Conservation (phyloP, 2,888 invertebrate genomes). For the Harpalus rufipes region DNA sequence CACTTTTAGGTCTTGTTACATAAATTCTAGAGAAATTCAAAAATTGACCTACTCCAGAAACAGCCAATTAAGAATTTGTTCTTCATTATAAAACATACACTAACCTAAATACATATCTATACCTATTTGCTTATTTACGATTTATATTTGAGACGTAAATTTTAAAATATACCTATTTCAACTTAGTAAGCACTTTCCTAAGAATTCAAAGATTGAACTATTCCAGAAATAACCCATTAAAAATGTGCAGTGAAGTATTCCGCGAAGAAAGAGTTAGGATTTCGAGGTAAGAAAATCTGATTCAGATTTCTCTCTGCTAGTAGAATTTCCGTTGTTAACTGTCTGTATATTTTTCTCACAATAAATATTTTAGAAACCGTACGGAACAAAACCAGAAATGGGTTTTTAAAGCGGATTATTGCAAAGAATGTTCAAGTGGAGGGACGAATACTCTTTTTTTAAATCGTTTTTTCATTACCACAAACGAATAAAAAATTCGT, state of each 20-base stretch:
- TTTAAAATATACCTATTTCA: background rate
- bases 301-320: conserved; percentile 1
- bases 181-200: background rate
- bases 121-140: too few species aligned
- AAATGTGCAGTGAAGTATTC: conserved; percentile 36
- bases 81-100: too few species aligned
- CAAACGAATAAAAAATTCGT: conserved; percentile 61
- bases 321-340: conserved; percentile 38
- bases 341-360: conserved; percentile 44
- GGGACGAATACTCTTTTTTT: conserved; percentile 48
- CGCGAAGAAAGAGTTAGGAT: conserved; percentile 7
- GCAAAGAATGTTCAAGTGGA: conserved; percentile 32
- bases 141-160: background rate
- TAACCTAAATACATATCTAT: too few species aligned
- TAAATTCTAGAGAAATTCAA: too few species aligned
- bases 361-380: conserved; percentile 45
- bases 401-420: conserved; percentile 50
- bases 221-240: conserved; percentile 4
- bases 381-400: conserved; percentile 44
- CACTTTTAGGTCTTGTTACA: too few species aligned
- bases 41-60: too few species aligned
- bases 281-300: conserved; percentile 35
- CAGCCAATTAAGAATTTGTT: too few species aligned
- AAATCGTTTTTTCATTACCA: conserved; percentile 60
- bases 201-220: conserved; percentile 5